Conservation (phyloP, 2,888 invertebrate genomes). For the Orthosia gracilis region DNA sequence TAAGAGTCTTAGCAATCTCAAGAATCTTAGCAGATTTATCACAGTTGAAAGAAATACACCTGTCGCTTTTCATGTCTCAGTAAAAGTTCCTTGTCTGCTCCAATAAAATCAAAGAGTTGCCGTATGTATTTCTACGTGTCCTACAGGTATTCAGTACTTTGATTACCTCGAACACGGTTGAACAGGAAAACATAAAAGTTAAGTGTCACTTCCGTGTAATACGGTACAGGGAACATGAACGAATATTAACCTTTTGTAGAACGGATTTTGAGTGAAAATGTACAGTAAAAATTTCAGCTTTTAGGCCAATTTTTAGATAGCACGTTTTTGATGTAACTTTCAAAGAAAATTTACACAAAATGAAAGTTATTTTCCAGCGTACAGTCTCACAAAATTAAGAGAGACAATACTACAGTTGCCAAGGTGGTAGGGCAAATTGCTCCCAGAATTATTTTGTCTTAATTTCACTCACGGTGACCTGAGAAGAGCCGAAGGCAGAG, state of each 20-base stretch:
- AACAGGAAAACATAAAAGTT: constrained; percentile 40
- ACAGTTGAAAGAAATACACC: neutral
- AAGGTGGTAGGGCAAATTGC: too few species aligned
- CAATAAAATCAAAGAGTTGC: neutral
- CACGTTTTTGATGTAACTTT: neutral
- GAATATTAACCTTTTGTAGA: constrained; percentile 9
- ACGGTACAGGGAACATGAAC: neutral
- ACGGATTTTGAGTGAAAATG: neutral
- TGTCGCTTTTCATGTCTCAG: neutral
- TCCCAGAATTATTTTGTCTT: too few species aligned
- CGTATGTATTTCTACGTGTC: constrained; percentile 1
- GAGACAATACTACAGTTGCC: too few species aligned
- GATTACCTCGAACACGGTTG: constrained; percentile 29
- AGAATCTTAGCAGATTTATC: neutral
- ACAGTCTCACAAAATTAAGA: neutral
- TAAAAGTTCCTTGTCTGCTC: neutral
- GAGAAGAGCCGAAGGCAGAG: too few species aligned
- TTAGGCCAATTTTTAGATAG: neutral
- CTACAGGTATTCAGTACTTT: constrained; percentile 11
- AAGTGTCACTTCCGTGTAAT: constrained; percentile 33
- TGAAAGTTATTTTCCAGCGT: too few species aligned
- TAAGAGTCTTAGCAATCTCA: too few species aligned
- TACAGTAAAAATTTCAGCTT: constrained; percentile 1
- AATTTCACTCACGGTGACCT: too few species aligned
- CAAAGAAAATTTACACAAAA: too few species aligned